phyloP scores from a whole-genome alignment of 2,888 invertebrate species.

The Neoaliturus tenellus region DNA sequence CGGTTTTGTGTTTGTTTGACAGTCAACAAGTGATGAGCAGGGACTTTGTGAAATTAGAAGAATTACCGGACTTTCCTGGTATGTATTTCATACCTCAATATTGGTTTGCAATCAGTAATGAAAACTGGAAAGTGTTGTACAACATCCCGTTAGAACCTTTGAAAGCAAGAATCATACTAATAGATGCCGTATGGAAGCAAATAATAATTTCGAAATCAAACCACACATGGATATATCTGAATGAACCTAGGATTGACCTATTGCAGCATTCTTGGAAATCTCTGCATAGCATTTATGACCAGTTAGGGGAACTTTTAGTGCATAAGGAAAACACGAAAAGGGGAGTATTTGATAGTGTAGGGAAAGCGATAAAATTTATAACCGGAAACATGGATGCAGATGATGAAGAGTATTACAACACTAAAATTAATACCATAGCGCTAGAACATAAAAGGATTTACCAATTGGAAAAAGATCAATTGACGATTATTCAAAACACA shows the following conservation, averaged over 20 bases:
- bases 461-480: not conserved
- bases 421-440: conserved; percentile 15
- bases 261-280: too few relatives aligned
- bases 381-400: conserved; percentile 18
- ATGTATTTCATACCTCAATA: conserved; percentile 21
- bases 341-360: not conserved
- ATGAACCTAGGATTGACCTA: too few relatives aligned
- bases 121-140: conserved; percentile 13
- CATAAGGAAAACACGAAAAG: too few relatives aligned
- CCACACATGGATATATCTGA: too few relatives aligned
- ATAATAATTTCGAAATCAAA: too few relatives aligned
- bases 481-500: not conserved
- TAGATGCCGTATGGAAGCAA: not conserved
- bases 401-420: conserved; percentile 1
- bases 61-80: not conserved
- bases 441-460: not conserved
- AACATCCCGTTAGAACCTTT: conserved; percentile 10
- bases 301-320: too few relatives aligned
- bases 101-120: conserved; percentile 6
- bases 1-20: too few relatives aligned
- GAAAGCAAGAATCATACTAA: not conserved
- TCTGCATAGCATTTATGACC: too few relatives aligned
- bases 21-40: not conserved
- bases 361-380: not conserved
- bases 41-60: not conserved